Evolutionary conservation across 2,113 vertebrate species (phyloP), one percentile per base, ranked within the genome.

Genomic region (Diphyllodes magnificus): DNA sequence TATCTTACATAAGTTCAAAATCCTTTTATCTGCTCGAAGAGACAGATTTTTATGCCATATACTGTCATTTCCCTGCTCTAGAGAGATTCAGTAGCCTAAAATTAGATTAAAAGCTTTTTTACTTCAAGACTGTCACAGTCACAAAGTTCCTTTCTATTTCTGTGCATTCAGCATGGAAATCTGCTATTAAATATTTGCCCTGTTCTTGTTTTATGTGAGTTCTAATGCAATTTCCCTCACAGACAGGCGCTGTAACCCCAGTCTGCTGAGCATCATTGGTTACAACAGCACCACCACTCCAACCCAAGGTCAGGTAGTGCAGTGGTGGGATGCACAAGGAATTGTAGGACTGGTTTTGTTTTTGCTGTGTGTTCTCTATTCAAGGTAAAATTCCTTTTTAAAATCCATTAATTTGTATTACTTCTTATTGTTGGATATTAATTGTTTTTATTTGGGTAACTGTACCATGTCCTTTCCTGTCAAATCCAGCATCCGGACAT

Each of bases 261-360:
- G 99, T 90, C 98, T 99, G 39, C 98, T 99, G 80, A 98, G 98
- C 83, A 99, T 99, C 88, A 99, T 99, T 81, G 99, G 99, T 35
- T 98, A 99, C 91, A 99, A 99, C 95, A 98, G 97, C 97, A 99
- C 98, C 65, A 98, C 82, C 44, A 17, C 60, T 89, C 98, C 98
- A 28, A 92, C 98, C 80, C 98, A 98, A n/a, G 98, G 98, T 60
- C 98, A 98, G 20, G 98, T 98, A 15, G 98, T 99, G 49, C 99
- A 99, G 97, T 99, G 99, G 99, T 99, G 99, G 99, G 99, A 99
- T 65, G 98, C 99, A 35, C 99, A 99, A 95, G 99, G 99, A 57
- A 99, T 99, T 96, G 98, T 99, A 87, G 99, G 99, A 87, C 97
- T 99, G 92, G 96, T 99, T 90, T 97, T 99, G 40, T 99, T 99